Percentiles rank a stretch among this genome's conserved stretches.
Evolutionary conservation across 2,113 vertebrate genomes (phyloP).

Genomic region (Apteryx mantelli): DNA sequence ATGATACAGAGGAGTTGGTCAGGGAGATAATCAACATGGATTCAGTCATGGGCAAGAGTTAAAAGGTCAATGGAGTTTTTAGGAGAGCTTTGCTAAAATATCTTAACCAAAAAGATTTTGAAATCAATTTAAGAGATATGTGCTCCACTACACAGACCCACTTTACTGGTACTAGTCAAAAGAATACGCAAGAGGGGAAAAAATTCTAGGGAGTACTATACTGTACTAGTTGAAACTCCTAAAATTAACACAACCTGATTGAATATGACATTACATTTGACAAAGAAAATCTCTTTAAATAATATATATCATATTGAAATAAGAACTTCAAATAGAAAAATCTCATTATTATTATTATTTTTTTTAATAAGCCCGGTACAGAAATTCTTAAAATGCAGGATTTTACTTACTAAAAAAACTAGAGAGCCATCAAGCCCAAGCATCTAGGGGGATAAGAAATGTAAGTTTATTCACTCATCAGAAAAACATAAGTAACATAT

Average conservation of each 20-base stretch:
- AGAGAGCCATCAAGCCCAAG: slow-evolving; percentile 95
- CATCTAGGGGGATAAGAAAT: slow-evolving; percentile 82
- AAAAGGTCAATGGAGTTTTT: neutral
- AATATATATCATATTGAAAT: neutral
- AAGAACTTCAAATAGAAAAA: neutral
- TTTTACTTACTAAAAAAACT: slow-evolving; percentile 90
- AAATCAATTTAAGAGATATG: neutral
- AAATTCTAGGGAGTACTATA: neutral
- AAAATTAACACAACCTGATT: neutral
- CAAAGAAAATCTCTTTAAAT: neutral
- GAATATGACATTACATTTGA: neutral
- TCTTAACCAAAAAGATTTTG: neutral
- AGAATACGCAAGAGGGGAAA: neutral
- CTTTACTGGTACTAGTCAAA: neutral
- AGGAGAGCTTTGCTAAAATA: neutral
- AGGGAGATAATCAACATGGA: rapidly evolving
- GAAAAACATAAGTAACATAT: neutral
- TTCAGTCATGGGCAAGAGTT: neutral
- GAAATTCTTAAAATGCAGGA: neutral
- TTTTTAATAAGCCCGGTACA: neutral
- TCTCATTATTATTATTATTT: too few relatives aligned
- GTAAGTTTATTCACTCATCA: neutral
- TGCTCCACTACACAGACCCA: neutral
- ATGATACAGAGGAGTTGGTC: neutral
- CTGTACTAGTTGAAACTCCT: neutral